A percentile compares a stretch with the other conserved stretches of the same genome.
Conservation (phyloP, 2,797 vertebrate genomes). For the Poecilia picta region DNA sequence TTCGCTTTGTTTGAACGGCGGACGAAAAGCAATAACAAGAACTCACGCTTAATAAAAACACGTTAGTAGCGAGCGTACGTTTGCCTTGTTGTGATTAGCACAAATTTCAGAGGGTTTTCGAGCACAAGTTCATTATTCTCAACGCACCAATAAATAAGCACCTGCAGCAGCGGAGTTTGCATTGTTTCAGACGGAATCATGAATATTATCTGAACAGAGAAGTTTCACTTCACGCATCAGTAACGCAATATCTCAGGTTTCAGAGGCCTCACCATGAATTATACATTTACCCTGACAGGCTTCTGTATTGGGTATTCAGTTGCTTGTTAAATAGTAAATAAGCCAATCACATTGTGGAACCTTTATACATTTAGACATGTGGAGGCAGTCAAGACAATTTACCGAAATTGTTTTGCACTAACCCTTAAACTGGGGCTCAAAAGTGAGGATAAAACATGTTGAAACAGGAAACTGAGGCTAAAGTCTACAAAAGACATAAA, state of each 20-base stretch:
- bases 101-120: background rate
- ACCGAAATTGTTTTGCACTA: background rate
- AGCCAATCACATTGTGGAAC: background rate
- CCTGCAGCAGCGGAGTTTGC: background rate
- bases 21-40: background rate
- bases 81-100: background rate
- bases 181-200: background rate
- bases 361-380: background rate
- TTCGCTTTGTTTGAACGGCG: background rate
- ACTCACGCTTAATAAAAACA: slow-evolving; percentile 4
- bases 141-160: background rate
- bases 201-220: background rate
- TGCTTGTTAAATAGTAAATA: background rate
- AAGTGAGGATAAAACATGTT: background rate
- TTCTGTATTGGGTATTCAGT: background rate
- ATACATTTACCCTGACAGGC: background rate
- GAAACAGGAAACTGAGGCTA: background rate
- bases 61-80: background rate
- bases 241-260: background rate
- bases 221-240: background rate
- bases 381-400: background rate
- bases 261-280: background rate
- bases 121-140: background rate
- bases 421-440: background rate
- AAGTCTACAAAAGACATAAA: background rate